phyloP scores from a whole-genome alignment of 2,888 invertebrate species.

The Bugulina stolonifera region DNA sequence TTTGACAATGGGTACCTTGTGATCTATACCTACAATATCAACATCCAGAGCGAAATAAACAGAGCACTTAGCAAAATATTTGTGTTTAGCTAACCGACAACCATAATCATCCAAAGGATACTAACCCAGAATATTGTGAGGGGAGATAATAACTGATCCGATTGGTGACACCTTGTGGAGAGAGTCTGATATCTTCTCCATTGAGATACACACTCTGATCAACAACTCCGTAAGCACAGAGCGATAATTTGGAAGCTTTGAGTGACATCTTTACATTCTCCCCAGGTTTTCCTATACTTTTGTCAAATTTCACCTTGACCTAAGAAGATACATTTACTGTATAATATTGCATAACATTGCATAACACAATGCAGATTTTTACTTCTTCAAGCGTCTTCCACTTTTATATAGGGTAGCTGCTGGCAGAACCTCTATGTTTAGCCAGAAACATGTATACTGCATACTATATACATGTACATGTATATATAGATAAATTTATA shows the following conservation, averaged over 20 bases:
- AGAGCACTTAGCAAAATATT: too few species aligned
- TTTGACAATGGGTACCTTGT: too few species aligned
- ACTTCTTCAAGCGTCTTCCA: too few species aligned
- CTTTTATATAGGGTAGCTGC: neutral
- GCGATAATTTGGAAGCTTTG: conserved; percentile 57
- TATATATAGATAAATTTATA: neutral
- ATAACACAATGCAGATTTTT: neutral
- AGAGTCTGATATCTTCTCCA: conserved; percentile 36
- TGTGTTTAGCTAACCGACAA: too few species aligned
- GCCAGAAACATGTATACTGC: neutral
- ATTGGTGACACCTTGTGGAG: neutral
- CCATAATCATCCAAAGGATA: too few species aligned
- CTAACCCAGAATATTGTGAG: neutral
- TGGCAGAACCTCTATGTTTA: neutral
- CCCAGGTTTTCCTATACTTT: conserved; percentile 57
- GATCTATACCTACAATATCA: too few species aligned
- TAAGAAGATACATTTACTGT: conserved; percentile 28
- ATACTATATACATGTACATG: neutral
- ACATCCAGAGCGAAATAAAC: too few species aligned
- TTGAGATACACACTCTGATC: conserved; percentile 60
- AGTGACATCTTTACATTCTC: conserved; percentile 55
- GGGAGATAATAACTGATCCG: neutral
- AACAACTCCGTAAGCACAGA: conserved; percentile 60
- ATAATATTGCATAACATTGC: neutral
- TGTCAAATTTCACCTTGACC: conserved; percentile 42